Base-by-base conservation (phyloP, 2,888 invertebrate species). In the Endomychus coccineus region DNA sequence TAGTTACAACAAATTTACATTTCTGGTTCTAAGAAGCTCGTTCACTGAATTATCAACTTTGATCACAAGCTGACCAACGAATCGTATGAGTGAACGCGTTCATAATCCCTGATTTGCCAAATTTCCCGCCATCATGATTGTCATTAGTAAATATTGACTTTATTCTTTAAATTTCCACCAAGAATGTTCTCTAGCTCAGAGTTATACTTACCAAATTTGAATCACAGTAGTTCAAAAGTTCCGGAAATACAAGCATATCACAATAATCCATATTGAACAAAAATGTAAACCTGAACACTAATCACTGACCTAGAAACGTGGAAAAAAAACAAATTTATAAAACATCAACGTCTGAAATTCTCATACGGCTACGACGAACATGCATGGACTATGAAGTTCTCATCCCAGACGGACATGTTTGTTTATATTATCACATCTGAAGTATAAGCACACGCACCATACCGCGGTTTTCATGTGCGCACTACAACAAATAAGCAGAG, bases 211-310 rank as follows among this genome's bases (percentile, higher is more conserved):
- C 76, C 75, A 75, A 48, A 44, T 51, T 54, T 40, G 74, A 49
- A 54, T 77, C 77, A 57, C 77, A 77, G 64, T 77, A 77, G 52
- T 73, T 74, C 51, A 75, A 69, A 40, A 77, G 71, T 41, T 77
- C 77, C 51, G 77, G 74, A 62, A 74, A 76, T 51, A 77, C 68
- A 56, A 77, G 66, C 61, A 77, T 71, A 51, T 78, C 77, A 22
- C 34, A 39, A 71, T 77, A 77, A 75, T 77, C 77, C 77, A 77
- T 77, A 58, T 17, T 3, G 14, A 3, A 10, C 10, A n/a, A n/a
- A n/a, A n/a, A n/a, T n/a, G n/a, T n/a, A n/a, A n/a, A n/a, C n/a
- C n/a, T n/a, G n/a, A n/a, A n/a, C n/a, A n/a, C n/a, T n/a, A n/a
- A n/a, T n/a, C n/a, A 6, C 9, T 31, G 12, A 16, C 3, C n/a